Conservation (phyloP, 1,140 invertebrate species). For the Pogonomyrmex californicus region DNA sequence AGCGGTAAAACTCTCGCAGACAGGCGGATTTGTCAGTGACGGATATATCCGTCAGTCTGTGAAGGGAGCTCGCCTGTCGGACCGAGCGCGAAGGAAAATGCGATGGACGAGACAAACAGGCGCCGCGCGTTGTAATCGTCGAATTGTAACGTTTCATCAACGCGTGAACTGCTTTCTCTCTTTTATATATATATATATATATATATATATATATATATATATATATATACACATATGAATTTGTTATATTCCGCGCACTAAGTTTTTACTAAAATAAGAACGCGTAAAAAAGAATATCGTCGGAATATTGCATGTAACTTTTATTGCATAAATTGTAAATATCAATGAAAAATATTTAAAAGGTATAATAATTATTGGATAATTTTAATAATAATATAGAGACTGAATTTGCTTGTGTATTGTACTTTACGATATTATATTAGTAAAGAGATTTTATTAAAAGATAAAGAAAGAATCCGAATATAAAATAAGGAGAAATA, state of each 20-base stretch:
- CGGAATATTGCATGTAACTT: not conserved
- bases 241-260: too few species aligned
- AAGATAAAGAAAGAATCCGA: not conserved
- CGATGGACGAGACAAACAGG: slow-evolving; percentile 41
- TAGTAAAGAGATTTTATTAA: not conserved
- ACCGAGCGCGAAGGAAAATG: slow-evolving; percentile 48
- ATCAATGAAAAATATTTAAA: not conserved
- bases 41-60: slow-evolving; percentile 74
- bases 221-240: too few species aligned
- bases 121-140: slow-evolving; percentile 11
- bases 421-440: not conserved
- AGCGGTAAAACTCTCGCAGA: slow-evolving; percentile 75
- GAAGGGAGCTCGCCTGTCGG: slow-evolving; percentile 18
- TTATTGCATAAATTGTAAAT: not conserved
- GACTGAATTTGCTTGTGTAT: not conserved
- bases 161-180: not conserved
- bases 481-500: not conserved
- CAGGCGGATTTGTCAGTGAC: slow-evolving; percentile 78
- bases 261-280: slow-evolving; percentile 25
- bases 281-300: not conserved
- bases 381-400: not conserved
- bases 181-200: not conserved
- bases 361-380: not conserved
- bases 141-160: slow-evolving; percentile 52
- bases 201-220: too few species aligned